A percentile compares a stretch with the other conserved stretches of the same genome.
phyloP scores from a whole-genome alignment of 2,888 invertebrate species.

The Nasonia oneida region DNA sequence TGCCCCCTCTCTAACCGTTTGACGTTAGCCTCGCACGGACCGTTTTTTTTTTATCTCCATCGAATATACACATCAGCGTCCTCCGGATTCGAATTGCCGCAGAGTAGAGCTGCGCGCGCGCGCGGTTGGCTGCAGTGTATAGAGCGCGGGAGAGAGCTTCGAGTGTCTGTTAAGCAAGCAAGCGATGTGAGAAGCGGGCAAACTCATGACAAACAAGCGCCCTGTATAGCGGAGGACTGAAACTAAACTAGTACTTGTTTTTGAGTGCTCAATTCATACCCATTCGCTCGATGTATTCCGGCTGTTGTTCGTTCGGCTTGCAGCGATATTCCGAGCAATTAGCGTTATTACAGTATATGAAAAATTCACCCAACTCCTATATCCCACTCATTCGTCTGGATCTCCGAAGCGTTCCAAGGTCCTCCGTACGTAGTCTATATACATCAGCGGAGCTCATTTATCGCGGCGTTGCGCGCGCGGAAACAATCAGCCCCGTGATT shows the following conservation, averaged over 20 bases:
- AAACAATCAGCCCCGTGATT: constrained; percentile 27
- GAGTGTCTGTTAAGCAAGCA: constrained; percentile 12
- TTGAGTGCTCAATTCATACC: not conserved
- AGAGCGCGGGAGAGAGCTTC: not conserved
- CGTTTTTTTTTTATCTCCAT: too few species aligned
- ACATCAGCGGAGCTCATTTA: constrained; percentile 14
- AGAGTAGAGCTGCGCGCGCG: not conserved
- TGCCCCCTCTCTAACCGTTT: too few species aligned
- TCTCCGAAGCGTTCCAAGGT: not conserved
- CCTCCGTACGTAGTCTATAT: not conserved
- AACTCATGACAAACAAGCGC: not conserved
- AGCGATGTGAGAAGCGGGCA: constrained; percentile 1
- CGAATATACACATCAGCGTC: too few species aligned
- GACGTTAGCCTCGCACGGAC: too few species aligned
- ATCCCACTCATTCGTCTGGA: constrained; percentile 22
- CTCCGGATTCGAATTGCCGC: not conserved
- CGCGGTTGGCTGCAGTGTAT: not conserved
- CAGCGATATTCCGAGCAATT: too few species aligned
- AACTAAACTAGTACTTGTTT: constrained; percentile 13
- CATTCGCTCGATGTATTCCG: not conserved
- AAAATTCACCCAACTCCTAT: not conserved
- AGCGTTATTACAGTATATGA: not conserved
- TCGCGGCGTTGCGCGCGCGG: not conserved
- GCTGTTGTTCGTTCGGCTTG: not conserved
- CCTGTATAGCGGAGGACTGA: not conserved